phyloP scores from a whole-genome alignment of 1,140 invertebrate species.

The Wasmannia auropunctata region DNA sequence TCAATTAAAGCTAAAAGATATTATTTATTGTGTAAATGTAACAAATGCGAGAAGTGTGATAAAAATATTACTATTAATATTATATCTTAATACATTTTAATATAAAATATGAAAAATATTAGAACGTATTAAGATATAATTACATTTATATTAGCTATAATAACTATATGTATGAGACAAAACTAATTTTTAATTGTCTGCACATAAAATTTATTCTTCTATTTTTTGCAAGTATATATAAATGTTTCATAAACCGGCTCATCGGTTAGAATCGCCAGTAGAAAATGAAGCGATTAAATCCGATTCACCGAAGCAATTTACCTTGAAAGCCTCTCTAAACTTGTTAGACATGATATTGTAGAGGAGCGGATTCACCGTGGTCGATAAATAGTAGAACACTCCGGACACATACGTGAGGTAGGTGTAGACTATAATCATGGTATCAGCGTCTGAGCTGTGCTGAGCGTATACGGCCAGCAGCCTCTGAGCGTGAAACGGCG shows the following conservation, averaged over 20 bases:
- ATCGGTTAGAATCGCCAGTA: background rate
- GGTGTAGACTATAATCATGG: constrained; percentile 86
- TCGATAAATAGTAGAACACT: constrained; percentile 90
- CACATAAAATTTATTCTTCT: background rate
- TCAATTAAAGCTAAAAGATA: background rate
- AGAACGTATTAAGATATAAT: background rate
- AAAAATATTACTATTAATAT: no score
- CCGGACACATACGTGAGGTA: constrained; percentile 90
- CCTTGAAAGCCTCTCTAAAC: constrained; percentile 93
- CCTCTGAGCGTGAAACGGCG: constrained; percentile 96
- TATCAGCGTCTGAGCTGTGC: constrained; percentile 74
- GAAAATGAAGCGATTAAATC: constrained; percentile 1
- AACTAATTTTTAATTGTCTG: background rate
- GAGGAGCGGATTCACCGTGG: constrained; percentile 93
- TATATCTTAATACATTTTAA: background rate
- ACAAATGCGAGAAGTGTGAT: no score
- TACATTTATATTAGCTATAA: background rate
- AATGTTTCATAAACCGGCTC: background rate
- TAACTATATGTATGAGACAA: background rate
- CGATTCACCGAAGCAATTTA: constrained; percentile 77
- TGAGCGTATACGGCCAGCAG: constrained; percentile 90
- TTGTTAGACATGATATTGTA: constrained; percentile 96
- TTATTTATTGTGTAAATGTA: no score
- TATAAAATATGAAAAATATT: background rate
- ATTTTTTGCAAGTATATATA: background rate